These are phyloP conservation scores for Lophotis ruficrista DNA, from an alignment of 2,113 vertebrate species.

Conservation along the genomic window DNA sequence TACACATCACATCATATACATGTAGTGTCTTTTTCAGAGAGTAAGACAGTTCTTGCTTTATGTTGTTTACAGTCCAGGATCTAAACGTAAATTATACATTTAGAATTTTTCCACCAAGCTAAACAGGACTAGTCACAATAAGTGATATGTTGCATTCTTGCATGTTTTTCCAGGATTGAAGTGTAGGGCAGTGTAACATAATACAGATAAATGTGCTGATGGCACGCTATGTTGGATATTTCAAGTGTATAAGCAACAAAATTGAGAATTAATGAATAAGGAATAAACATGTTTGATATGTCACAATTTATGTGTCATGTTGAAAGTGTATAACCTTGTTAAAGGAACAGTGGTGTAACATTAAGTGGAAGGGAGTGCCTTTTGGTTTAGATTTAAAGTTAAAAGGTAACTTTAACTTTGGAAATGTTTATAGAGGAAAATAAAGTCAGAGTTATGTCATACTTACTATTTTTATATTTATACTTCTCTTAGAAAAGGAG, in stretches of 20 bases:
- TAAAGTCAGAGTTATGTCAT: neutral
- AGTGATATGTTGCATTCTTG: neutral
- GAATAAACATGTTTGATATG: accelerated
- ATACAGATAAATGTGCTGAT: neutral
- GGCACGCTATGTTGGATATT: neutral
- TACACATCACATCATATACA: neutral
- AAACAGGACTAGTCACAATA: neutral
- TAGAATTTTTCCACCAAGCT: neutral
- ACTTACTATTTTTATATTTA: constrained; percentile 11
- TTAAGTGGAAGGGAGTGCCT: neutral
- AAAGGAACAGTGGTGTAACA: neutral
- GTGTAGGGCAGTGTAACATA: neutral
- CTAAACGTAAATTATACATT: neutral
- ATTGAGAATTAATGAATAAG: neutral
- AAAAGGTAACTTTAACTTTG: neutral
- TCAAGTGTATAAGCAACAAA: neutral
- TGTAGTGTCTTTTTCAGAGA: constrained; percentile 15
- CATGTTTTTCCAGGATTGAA: constrained; percentile 18
- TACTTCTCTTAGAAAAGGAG: constrained; percentile 78
- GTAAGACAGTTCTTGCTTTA: neutral
- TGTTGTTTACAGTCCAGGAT: constrained; percentile 18
- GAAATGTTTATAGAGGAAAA: neutral
- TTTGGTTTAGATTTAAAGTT: neutral
- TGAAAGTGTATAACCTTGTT: neutral
- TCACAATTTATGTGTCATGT: neutral